These are phyloP conservation scores for Chascanopsetta lugubris DNA, from an alignment of 2,113 vertebrate genomes.

Conservation along the genomic window DNA sequence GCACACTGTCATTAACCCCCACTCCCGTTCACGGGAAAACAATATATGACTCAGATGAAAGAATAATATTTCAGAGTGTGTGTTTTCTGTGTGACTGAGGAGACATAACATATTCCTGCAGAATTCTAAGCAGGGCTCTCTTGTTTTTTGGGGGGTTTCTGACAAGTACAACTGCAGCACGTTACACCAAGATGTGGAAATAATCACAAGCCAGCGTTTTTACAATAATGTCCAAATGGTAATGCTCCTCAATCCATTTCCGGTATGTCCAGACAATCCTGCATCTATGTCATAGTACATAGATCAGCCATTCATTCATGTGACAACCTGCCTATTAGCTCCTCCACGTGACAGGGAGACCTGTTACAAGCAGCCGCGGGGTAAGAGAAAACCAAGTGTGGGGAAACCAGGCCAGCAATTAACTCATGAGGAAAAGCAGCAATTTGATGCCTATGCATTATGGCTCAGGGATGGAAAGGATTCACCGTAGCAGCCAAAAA, in stretches of 20 bases:
- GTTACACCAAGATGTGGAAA: background rate
- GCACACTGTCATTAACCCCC: slow-evolving; percentile 31
- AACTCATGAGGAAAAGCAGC: slow-evolving; percentile 21
- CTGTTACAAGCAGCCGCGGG: slow-evolving; percentile 30
- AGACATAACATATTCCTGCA: slow-evolving; percentile 1
- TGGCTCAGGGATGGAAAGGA: slow-evolving; percentile 25
- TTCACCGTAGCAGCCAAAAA: slow-evolving; percentile 15
- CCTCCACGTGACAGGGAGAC: slow-evolving; percentile 13
- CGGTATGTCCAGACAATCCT: background rate
- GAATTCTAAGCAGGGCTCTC: slow-evolving; percentile 7
- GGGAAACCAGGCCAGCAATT: slow-evolving; percentile 38
- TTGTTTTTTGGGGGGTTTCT: slow-evolving; percentile 13
- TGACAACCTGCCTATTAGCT: slow-evolving; percentile 30
- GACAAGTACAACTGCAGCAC: slow-evolving; percentile 8
- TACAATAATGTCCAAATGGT: background rate
- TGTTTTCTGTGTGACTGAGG: background rate
- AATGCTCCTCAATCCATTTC: background rate
- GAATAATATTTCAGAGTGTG: background rate
- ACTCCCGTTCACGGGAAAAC: slow-evolving; percentile 33
- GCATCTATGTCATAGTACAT: slow-evolving; percentile 2
- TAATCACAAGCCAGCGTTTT: slow-evolving; percentile 16
- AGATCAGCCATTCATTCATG: slow-evolving; percentile 19
- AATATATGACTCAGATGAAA: background rate
- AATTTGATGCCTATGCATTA: slow-evolving; percentile 1
- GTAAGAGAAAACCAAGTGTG: slow-evolving; percentile 11